Base-by-base conservation (phyloP, 2,113 vertebrate genomes). In the Oncorhynchus nerka region DNA sequence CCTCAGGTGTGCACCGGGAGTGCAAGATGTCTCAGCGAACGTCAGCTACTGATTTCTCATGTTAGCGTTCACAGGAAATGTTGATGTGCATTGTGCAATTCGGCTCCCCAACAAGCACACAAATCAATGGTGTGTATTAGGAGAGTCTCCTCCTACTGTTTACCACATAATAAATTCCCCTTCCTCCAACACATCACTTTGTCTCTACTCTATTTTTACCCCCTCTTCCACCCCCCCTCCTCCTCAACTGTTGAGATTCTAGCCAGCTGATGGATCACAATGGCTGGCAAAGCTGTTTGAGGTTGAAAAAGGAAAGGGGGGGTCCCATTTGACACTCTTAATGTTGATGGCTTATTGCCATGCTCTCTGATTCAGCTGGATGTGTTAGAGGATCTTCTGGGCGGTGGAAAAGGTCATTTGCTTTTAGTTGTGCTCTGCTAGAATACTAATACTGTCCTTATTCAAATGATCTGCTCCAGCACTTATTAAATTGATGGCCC, bases 371-470 rank as follows among this genome's bases (percentile, higher is more conserved):
- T 96, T 97, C 95, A 92, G 93, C 94, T 93, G 91, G 94, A 95
- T 96, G 94, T 96, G 95, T 95, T 97, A 95, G 97, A 98, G 96
- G 95, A 97, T 97, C 95, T 95, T 95, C 94, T 95, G 78, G 70
- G 91, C 92, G 92, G 96, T 95, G 95, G 96, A 95, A 98, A 99
- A 98, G 97, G 97, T 98, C 97, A 97, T 96, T 95, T 97, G 95
- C 96, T 97, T 97, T 97, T 98, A 95, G 95, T 94, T 94, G 95
- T 93, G 95, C 96, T 94, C 94, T 91, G 91, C 89, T 89, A 93
- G 97, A 98, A 98, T 99, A 97, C 95, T 98, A 98, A 99, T 97
- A 95, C 88, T 94, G 90, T 95, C 95, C 95, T 98, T 97, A 98
- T 98, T 99, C 96, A 98, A 99, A 98, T 99, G 93, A 97, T 94